phyloP scores from a whole-genome alignment of 2,888 invertebrate species.

The Baccha elongata region DNA sequence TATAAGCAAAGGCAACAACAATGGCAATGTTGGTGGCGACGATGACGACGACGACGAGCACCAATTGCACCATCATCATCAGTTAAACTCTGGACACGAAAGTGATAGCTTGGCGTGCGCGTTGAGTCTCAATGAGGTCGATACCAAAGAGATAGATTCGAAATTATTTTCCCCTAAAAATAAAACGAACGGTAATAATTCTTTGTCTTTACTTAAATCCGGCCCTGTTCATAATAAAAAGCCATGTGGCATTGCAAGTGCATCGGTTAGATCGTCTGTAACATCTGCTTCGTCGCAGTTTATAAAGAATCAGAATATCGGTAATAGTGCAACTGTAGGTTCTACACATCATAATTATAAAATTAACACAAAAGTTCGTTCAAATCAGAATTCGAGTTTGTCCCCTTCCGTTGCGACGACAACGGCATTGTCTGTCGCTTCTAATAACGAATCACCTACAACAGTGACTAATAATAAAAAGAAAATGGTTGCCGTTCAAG shows the following conservation, averaged over 20 bases:
- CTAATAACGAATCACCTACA: slow-evolving; percentile 50
- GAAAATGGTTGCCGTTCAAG: slow-evolving; percentile 84
- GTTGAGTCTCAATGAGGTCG: slow-evolving; percentile 16
- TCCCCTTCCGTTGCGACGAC: slow-evolving; percentile 73
- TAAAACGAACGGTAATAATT: slow-evolving; percentile 46
- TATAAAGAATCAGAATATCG: slow-evolving; percentile 56
- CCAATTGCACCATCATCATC: slow-evolving; percentile 47
- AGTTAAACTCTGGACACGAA: slow-evolving; percentile 61
- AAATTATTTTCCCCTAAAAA: slow-evolving; percentile 73
- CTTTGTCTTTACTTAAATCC: slow-evolving; percentile 20
- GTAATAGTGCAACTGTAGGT: slow-evolving; percentile 48
- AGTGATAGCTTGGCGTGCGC: slow-evolving; percentile 49
- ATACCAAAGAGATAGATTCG: slow-evolving; percentile 32
- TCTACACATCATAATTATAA: slow-evolving; percentile 63
- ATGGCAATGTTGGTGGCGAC: slow-evolving; percentile 28
- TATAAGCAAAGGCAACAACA: slow-evolving; percentile 44
- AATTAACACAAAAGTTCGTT: slow-evolving; percentile 59
- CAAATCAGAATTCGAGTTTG: slow-evolving; percentile 46
- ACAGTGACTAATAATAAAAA: slow-evolving; percentile 76
- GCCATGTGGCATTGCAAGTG: slow-evolving; percentile 48
- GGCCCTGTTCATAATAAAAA: slow-evolving; percentile 40
- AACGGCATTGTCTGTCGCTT: slow-evolving; percentile 21
- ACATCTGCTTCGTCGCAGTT: slow-evolving; percentile 21
- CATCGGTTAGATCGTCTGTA: slow-evolving; percentile 40
- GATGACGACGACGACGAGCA: slow-evolving; percentile 47